These are phyloP conservation scores for Lacanobia wlatinum DNA, from an alignment of 2,888 invertebrate genomes.

Conservation along the genomic window DNA sequence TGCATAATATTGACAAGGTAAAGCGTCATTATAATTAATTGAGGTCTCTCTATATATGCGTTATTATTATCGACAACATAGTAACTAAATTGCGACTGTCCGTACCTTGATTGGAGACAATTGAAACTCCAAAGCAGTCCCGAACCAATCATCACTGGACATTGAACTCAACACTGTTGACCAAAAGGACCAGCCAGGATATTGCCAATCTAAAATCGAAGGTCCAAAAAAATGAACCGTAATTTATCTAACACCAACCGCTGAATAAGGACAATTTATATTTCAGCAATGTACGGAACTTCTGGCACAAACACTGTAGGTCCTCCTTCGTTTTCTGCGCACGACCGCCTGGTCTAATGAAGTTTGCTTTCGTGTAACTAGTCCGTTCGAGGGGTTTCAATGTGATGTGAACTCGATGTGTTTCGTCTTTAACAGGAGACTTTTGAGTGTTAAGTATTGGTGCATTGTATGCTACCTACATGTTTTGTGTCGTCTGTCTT, in stretches of 20 bases:
- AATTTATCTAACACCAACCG: constrained; percentile 46
- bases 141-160: neutral
- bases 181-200: constrained; percentile 29
- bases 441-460: neutral
- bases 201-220: constrained; percentile 32
- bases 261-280: constrained; percentile 60
- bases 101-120: constrained; percentile 1
- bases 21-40: constrained; percentile 23
- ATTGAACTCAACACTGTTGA: neutral
- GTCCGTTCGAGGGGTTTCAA: constrained; percentile 48
- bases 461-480: neutral
- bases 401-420: constrained; percentile 46
- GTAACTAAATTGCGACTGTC: neutral
- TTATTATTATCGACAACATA: neutral
- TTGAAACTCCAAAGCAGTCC: constrained; percentile 1
- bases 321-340: constrained; percentile 58
- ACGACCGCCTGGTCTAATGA: constrained; percentile 64
- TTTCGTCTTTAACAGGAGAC: constrained; percentile 32
- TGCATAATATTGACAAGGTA: neutral
- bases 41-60: neutral
- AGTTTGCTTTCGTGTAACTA: constrained; percentile 62
- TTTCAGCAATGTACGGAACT: constrained; percentile 45
- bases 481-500: neutral
- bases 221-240: constrained; percentile 28
- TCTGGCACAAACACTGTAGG: constrained; percentile 38